Evolutionary conservation across 1,140 invertebrate species (phyloP).

Genomic region (Stenopsyche tienmushanensis): DNA sequence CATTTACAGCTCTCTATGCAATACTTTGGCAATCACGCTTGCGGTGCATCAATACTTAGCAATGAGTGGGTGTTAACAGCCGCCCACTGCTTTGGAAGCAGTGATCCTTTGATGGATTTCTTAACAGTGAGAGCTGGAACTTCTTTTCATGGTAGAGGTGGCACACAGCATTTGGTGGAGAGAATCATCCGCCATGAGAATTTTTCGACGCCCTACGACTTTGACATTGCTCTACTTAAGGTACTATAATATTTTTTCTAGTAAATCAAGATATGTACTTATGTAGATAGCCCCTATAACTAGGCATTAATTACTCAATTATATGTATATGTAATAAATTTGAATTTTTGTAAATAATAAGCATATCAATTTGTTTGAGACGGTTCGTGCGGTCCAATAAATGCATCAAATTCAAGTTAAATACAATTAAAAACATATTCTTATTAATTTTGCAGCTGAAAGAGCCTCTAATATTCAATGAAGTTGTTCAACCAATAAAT

Average conservation of each 20-base stretch:
- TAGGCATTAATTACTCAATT: too few relatives aligned
- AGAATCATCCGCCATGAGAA: slow-evolving; percentile 41
- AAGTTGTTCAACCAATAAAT: slow-evolving; percentile 44
- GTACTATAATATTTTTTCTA: too few relatives aligned
- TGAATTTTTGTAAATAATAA: too few relatives aligned
- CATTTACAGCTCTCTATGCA: slow-evolving; percentile 45
- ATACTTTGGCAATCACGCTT: slow-evolving; percentile 43
- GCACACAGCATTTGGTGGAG: slow-evolving; percentile 31
- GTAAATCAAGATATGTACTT: too few relatives aligned
- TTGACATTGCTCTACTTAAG: slow-evolving; percentile 56
- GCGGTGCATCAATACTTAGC: slow-evolving; percentile 50
- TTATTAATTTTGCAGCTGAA: slow-evolving; percentile 41
- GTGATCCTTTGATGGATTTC: slow-evolving; percentile 30
- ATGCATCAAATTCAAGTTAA: background rate
- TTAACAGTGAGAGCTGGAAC: slow-evolving; percentile 31
- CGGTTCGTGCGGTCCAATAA: background rate
- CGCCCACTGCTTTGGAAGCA: slow-evolving; percentile 53
- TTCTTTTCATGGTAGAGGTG: slow-evolving; percentile 27
- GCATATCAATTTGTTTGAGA: too few relatives aligned
- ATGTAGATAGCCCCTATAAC: too few relatives aligned
- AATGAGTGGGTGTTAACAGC: slow-evolving; percentile 54
- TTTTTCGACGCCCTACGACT: slow-evolving; percentile 45
- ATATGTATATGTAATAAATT: too few relatives aligned
- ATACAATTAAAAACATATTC: background rate
- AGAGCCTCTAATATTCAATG: slow-evolving; percentile 40